Evolutionary conservation across 1,140 invertebrate genomes (phyloP), one percentile per base, ranked within the genome.

Genomic region (Lutraria rhynchaena): DNA sequence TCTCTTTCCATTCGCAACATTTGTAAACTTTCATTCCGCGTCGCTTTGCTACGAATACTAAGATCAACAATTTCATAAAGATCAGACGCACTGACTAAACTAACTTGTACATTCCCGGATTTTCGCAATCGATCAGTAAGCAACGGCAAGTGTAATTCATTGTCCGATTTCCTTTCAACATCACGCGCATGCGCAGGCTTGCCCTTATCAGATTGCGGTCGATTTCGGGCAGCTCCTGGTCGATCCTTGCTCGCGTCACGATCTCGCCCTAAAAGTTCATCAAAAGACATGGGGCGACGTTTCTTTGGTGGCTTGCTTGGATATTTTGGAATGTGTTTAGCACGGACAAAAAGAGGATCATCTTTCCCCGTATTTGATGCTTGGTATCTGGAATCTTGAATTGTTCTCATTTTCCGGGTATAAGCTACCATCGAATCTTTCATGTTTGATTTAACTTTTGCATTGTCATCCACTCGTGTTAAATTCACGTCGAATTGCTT

Each of bases 11-110:
- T 49, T 22, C 57, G 29, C 22, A 81, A 37, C 55, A 71, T 60
- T 49, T 61, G 51, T 19, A 81, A 37, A 24, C 53, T 71, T 15
- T 81, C 77, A 35, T 58, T 71, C 22, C 77, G 27, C 17, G 67
- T 61, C 7, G 65, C 67, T 81, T 81, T 81, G 41, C 77, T 70
- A 17, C 58, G 57, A 29, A 81, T 29, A 58, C 67, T 81, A 49
- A 81, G 71, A 37, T 81, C 77, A 1, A 81, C 77, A 81, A 81
- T 61, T 4, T 81, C 77, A 71, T 81, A 81, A 22, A 81, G 44
- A 31, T 80, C 77, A 7, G 77, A 81, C 1, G 77, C 77, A 81
- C 77, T 81, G 0, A 71, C 77, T 37, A 81, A 63, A 57, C 55
- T 73, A 27, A 81, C 65, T 33, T 81, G 67, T 17, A 71, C 55